Conservation (phyloP, 92 coral and sea anemone species). For the Palythoa grandiflora region DNA sequence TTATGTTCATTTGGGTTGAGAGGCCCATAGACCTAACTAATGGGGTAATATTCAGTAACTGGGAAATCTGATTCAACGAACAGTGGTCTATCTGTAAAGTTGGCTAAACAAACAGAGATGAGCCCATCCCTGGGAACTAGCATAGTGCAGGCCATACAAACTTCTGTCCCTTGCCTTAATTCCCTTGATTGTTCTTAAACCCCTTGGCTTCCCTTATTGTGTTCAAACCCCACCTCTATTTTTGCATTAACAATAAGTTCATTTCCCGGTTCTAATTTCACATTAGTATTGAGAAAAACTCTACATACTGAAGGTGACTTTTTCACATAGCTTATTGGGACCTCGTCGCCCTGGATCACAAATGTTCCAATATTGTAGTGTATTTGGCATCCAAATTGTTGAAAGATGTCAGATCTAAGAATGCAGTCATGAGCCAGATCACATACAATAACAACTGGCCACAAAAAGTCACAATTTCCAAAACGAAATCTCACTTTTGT, state of each 20-base stretch:
- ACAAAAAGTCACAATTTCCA: conserved; percentile 33
- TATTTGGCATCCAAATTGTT: conserved; percentile 37
- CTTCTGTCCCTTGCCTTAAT: not conserved
- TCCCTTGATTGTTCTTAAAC: not conserved
- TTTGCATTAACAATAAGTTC: not conserved
- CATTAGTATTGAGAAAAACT: conserved; percentile 49
- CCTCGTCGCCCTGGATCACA: conserved; percentile 32
- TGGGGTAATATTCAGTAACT: not conserved
- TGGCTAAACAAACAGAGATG: not conserved
- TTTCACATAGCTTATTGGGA: conserved; percentile 29
- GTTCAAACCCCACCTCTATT: not conserved
- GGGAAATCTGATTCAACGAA: not conserved
- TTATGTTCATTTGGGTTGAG: not conserved
- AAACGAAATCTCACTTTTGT: conserved; percentile 36
- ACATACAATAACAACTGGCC: conserved; percentile 26
- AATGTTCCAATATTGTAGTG: conserved; percentile 46
- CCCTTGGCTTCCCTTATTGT: not conserved
- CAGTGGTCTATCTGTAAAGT: not conserved
- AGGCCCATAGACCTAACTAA: not conserved
- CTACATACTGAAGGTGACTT: conserved; percentile 47
- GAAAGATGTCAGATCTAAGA: conserved; percentile 50
- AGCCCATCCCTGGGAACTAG: not conserved
- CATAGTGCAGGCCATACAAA: not conserved
- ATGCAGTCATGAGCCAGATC: conserved; percentile 50
- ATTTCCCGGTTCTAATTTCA: not conserved